These are phyloP conservation scores for Solenodon paradoxus DNA, from an alignment of 2,113 vertebrate species.

Conservation along the genomic window DNA sequence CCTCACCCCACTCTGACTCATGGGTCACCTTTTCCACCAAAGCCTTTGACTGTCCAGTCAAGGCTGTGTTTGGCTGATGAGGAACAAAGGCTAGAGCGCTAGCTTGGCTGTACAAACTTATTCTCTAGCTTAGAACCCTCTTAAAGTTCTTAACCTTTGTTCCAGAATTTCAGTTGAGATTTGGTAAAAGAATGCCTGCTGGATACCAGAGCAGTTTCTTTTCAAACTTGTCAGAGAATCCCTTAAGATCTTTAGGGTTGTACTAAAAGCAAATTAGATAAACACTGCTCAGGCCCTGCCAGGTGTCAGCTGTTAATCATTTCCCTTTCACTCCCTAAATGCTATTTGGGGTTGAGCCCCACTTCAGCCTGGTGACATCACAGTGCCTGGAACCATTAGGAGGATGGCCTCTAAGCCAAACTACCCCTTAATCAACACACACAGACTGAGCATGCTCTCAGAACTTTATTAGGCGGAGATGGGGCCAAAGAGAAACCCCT, in stretches of 20 bases:
- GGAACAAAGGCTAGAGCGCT: background rate
- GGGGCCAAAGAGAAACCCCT: constrained; percentile 73
- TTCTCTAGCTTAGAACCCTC: background rate
- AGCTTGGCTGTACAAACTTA: background rate
- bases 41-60: background rate
- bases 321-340: background rate
- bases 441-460: constrained; percentile 68
- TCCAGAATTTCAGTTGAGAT: background rate
- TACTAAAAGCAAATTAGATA: background rate
- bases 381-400: background rate
- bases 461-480: constrained; percentile 82
- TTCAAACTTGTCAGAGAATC: background rate
- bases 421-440: constrained; percentile 20
- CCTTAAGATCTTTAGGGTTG: background rate
- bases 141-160: background rate
- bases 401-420: background rate
- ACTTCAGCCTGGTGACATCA: background rate
- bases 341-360: background rate
- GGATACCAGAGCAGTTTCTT: too few relatives aligned
- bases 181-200: background rate
- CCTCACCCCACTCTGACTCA: background rate
- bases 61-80: background rate
- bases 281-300: background rate
- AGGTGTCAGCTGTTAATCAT: background rate
- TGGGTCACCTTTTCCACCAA: background rate